Conservation (phyloP, 2,797 vertebrate genomes). For the Pseudochaenichthys georgianus region DNA sequence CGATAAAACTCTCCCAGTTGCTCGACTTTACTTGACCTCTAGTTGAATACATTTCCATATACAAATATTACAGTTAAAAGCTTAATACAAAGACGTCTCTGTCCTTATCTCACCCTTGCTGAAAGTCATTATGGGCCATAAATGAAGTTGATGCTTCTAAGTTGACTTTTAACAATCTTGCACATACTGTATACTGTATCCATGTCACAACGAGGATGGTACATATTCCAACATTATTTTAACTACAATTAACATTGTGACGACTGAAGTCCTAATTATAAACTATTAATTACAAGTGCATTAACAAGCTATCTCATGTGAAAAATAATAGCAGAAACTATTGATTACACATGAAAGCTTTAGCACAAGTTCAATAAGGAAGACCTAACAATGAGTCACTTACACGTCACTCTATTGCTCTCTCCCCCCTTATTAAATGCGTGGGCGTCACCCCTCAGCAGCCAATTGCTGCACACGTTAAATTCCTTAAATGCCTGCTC, state of each 20-base stretch:
- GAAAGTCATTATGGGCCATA: neutral
- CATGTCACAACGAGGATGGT: too few species aligned
- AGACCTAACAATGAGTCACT: too few species aligned
- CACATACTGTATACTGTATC: neutral
- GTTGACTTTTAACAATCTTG: neutral
- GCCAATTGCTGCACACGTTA: too few species aligned
- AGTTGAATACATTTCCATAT: slow-evolving; percentile 14
- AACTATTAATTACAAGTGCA: neutral
- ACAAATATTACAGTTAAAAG: neutral
- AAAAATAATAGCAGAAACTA: neutral
- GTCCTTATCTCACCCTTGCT: neutral
- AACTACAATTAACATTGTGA: neutral
- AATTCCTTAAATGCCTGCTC: too few species aligned
- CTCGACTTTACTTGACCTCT: slow-evolving; percentile 16
- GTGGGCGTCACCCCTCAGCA: too few species aligned
- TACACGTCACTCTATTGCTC: too few species aligned
- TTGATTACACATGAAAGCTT: neutral
- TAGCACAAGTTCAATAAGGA: too few species aligned
- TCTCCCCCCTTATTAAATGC: too few species aligned
- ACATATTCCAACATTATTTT: neutral
- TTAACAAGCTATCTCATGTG: slow-evolving; percentile 1
- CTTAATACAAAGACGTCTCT: neutral
- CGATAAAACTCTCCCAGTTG: neutral
- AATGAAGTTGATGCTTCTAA: neutral
- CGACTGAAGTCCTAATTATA: neutral